Evolutionary conservation across 1,140 invertebrate species (phyloP).

Genomic region (Nixonia krombeini): DNA sequence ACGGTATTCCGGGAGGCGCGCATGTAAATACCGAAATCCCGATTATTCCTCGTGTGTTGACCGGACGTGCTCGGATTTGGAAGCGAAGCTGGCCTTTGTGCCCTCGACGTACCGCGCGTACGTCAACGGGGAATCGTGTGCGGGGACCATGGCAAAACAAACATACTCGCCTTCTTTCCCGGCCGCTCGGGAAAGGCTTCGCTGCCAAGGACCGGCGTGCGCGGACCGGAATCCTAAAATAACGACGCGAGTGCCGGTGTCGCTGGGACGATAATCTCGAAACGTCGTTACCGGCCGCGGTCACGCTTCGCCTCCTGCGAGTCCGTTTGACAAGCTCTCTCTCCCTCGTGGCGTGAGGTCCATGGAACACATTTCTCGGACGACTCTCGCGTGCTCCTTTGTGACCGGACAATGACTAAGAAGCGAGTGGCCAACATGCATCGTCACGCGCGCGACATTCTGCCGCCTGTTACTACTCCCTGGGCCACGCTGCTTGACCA

Average conservation of each 20-base stretch:
- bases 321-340: conserved; percentile 58
- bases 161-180: conserved; percentile 38
- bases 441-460: conserved; percentile 57
- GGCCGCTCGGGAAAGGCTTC: too few relatives aligned
- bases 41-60: conserved; percentile 53
- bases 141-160: conserved; percentile 43
- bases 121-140: too few relatives aligned
- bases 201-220: too few relatives aligned
- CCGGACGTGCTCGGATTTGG: conserved; percentile 40
- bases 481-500: conserved; percentile 19
- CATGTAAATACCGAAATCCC: conserved; percentile 56
- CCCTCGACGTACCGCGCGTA: too few relatives aligned
- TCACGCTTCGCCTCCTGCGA: too few relatives aligned
- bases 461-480: conserved; percentile 50
- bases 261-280: conserved; percentile 18
- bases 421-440: conserved; percentile 53
- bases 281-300: conserved; percentile 31
- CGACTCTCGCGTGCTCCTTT: conserved; percentile 47
- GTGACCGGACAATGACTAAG: conserved; percentile 54
- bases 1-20: conserved; percentile 36
- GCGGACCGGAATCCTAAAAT: conserved; percentile 34
- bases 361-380: conserved; percentile 53
- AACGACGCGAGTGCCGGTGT: conserved; percentile 21
- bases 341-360: conserved; percentile 59
- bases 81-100: conserved; percentile 29